Conservation (phyloP, 2,797 vertebrate genomes). For the Lemur catta region DNA sequence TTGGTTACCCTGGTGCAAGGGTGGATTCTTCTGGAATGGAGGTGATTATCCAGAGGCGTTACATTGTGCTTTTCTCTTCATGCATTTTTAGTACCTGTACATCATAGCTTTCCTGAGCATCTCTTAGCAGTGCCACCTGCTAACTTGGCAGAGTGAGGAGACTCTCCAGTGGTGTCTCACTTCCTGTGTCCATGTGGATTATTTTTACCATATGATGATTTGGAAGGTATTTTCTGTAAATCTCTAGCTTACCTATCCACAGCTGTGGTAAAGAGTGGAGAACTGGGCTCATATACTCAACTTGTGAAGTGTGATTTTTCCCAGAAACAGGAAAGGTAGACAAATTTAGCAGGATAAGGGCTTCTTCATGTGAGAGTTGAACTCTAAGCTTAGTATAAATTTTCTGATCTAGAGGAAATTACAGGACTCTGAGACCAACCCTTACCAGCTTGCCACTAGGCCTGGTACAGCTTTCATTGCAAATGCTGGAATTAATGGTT, state of each 20-base stretch:
- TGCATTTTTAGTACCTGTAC: not conserved
- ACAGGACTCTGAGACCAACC: not conserved
- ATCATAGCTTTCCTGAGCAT: not conserved
- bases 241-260: not conserved
- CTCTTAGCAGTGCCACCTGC: not conserved
- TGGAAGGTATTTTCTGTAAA: not conserved
- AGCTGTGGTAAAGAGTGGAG: not conserved
- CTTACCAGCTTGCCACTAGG: not conserved
- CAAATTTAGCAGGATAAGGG: not conserved
- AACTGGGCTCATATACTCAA: not conserved
- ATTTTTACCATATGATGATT: not conserved
- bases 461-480: not conserved
- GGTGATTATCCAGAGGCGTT: not conserved
- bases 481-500: not conserved
- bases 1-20: not conserved
- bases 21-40: not conserved
- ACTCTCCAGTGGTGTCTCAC: not conserved
- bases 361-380: not conserved
- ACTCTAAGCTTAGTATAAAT: not conserved
- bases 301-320: constrained; percentile 4
- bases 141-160: not conserved
- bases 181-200: not conserved
- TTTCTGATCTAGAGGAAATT: not conserved
- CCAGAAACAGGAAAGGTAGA: not conserved
- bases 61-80: not conserved